Base-by-base conservation (phyloP, 2,797 vertebrate genomes). In the Clarias pachynema region DNA sequence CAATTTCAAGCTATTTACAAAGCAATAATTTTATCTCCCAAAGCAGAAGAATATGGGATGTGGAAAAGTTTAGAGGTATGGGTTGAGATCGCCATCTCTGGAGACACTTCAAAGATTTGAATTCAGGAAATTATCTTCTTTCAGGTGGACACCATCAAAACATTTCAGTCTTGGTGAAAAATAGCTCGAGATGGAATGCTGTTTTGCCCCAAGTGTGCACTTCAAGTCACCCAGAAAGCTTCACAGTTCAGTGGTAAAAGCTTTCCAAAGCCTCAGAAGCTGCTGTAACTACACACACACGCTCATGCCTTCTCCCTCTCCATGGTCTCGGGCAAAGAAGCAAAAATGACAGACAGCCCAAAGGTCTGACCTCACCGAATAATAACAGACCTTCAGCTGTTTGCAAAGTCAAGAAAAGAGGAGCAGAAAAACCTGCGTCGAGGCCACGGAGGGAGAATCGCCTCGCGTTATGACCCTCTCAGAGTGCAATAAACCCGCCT, bases 151-250 rank as follows among this genome's bases (percentile, higher is more conserved):
- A 81, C 59, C 86, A 73, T 89, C 79, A 89, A 92, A 90, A 83
- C 65, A 87, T 87, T 89, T 79, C 4, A 75, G 69, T 59, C 84
- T 84, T 84, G 82, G 92, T 92, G 90, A 91, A 91, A 91, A 91
- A 91, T 87, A 81, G 84, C 81, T 85, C 84, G 84, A 89, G 70
- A 83, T 90, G 70, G 86, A 91, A 91, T 91, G 89, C 85, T 86
- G 87, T 87, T 89, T 90, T 89, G 77, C 37, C 91, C 86, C 87
- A 91, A 88, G 87, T 4, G 85, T 85, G 85, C 84, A 90, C 90
- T 87, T 80, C 83, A 82, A 87, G 85, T 88, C 65, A 60, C 89
- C 90, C 88, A 70, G 70, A 84, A 84, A 84, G 86, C 81, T 87
- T 92, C 65, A 87, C 88, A 88, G 91, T 86, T 89, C 90, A 89